Base-by-base conservation (phyloP, 2,888 invertebrate species). In the Drosophila austrosaltans region DNA sequence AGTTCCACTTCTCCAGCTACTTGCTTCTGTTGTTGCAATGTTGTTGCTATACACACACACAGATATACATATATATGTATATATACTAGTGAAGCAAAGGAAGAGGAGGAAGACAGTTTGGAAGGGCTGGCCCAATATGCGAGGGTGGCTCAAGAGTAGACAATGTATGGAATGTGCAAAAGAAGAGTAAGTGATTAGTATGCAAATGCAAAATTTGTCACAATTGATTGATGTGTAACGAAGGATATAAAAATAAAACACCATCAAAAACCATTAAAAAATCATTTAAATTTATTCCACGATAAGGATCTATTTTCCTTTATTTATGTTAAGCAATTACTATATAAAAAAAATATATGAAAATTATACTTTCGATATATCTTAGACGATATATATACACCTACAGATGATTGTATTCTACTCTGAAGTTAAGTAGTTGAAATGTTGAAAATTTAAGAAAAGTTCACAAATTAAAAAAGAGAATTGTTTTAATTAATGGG, bases 1-100 rank as follows among this genome's bases (percentile, higher is more conserved):
- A 64, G 48, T 68, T 48, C 32, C 36, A 25, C 25, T 58, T 48
- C 44, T 36, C 28, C 61, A 61, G 8, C 59, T 57, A 12, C 22
- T 30, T 44, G 12, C 53, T 62, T 44, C 63, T 75, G 75, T 70
- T 70, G 67, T 70, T 75, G 75, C 75, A 75, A 70, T 68, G 62
- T 70, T 75, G 70, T 75, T 75, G 76, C 66, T 65, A 53, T 16
- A 48, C 48, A 48, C 22, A 25, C 4, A 22, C 3, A 48, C 48
- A 48, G 10, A 48, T 10, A 48, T 10, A 48, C 10, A 48, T 8
- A 22, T 2, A 48, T 48, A 48, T 25, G 7, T 25, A 25, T n/a
- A 48, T 48, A 48, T 48, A 48, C 10, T 12, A 48, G 36, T 36
- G 5, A 30, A 30, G 30, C 1, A 22, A 7, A 44, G 44, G 2